Evolutionary conservation across 92 coral and sea anemone species (phyloP), one percentile per base, ranked within the genome.

Genomic region (Micromussa lordhowensis): DNA sequence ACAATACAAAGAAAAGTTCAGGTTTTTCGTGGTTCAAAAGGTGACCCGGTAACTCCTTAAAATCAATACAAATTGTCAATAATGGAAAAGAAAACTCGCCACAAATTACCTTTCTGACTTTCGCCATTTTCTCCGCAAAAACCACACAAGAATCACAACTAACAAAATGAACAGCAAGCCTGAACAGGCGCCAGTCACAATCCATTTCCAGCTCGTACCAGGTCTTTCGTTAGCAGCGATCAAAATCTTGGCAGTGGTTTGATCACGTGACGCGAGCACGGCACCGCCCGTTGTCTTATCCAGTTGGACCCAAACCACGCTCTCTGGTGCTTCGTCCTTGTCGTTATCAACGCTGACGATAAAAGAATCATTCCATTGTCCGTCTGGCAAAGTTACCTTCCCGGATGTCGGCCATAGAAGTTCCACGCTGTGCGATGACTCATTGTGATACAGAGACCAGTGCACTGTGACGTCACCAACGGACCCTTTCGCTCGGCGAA

Each of bases 401-500:
- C 99, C 99, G 12, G 91, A 80, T 51, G 63, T 44, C 22, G 99
- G 99, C 96, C 96, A 93, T 7, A 94, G 78, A 17, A 97, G 71
- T 19, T 85, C 81, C 48, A 84, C n/a, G 21, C 49, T n/a, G 58
- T 85, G 75, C 30, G 78, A 68, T 24, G 99, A 81, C 34, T 88
- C 79, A 90, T 94, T 93, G 86, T 90, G 91, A 51, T 77, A 85
- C 30, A 93, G 86, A 32, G 92, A 90, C 99, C 99, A 97, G 63
- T 81, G 74, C 72, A 96, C 93, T 30, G 89, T 92, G 32, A 97
- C 87, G 88, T 88, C 81, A 16, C 99, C 99, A n/a, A 90, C 90
- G 8, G 99, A 86, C 21, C 99, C 99, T 84, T 97, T 97, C 6
- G 95, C 96, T 84, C 99, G 92, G 61, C 91, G 90, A 76, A 97